Percentiles rank a stretch among this genome's conserved stretches.
These are phyloP conservation scores for Scaptomyza cyrtandrae DNA, from an alignment of 2,888 invertebrate genomes.

Conservation along the genomic window DNA sequence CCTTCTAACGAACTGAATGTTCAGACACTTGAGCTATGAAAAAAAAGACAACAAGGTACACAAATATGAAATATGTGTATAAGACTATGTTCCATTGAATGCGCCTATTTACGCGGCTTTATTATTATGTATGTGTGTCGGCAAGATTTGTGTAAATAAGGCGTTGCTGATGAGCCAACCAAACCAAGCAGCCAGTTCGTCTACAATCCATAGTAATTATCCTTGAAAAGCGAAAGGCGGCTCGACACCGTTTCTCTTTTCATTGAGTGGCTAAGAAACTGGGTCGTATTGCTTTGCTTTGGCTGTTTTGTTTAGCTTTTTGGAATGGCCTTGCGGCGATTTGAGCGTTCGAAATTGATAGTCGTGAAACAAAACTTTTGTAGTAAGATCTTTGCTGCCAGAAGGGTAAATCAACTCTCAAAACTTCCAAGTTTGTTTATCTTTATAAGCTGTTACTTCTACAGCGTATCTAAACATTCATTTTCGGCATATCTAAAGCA, in stretches of 20 bases:
- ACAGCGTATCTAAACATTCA: no score
- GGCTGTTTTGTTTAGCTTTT: conserved; percentile 22
- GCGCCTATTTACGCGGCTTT: conserved; percentile 59
- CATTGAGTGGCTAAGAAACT: conserved; percentile 31
- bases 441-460: no score
- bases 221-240: conserved; percentile 40
- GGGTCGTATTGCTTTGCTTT: conserved; percentile 30
- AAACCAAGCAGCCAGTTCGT: conserved; percentile 5
- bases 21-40: conserved; percentile 31
- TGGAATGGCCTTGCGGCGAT: conserved; percentile 36
- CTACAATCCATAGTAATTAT: conserved; percentile 39
- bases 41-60: background rate
- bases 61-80: conserved; percentile 8
- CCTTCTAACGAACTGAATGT: conserved; percentile 41
- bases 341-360: conserved; percentile 3
- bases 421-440: no score
- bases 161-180: conserved; percentile 59
- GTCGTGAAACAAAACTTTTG: background rate
- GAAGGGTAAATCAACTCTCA: no score
- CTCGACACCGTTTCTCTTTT: conserved; percentile 1
- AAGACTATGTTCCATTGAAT: conserved; percentile 40
- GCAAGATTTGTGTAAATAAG: conserved; percentile 73
- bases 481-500: no score
- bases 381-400: background rate
- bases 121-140: conserved; percentile 2